A percentile compares a stretch with the other conserved stretches of the same genome.
Evolutionary conservation across 2,888 invertebrate species (phyloP).

Genomic region (Xanthia togata): DNA sequence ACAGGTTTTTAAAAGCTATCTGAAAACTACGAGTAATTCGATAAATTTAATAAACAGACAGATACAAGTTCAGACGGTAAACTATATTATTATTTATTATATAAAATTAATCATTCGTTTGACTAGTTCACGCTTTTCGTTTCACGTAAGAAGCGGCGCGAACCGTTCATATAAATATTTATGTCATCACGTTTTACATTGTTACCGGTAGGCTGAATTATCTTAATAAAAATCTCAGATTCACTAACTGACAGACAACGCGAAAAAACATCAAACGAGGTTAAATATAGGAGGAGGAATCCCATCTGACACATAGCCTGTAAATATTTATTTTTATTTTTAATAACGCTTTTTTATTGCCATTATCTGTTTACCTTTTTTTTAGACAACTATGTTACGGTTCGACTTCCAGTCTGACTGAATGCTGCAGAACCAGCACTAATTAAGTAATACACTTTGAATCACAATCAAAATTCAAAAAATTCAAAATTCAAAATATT

Average conservation of each 20-base stretch:
- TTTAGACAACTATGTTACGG: not conserved
- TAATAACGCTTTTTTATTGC: not conserved
- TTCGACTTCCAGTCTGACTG: not conserved
- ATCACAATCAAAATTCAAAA: too few relatives aligned
- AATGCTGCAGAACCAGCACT: too few relatives aligned
- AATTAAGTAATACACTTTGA: too few relatives aligned
- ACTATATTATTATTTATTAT: conserved; percentile 1
- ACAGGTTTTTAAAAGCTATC: too few relatives aligned
- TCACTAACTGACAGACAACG: too few relatives aligned
- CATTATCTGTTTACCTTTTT: not conserved
- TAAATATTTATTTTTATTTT: not conserved
- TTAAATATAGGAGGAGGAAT: too few relatives aligned
- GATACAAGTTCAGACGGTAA: not conserved
- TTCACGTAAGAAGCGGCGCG: not conserved
- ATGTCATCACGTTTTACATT: not conserved
- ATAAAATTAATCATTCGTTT: conserved; percentile 20
- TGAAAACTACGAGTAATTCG: too few relatives aligned
- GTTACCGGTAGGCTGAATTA: not conserved
- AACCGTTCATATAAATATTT: not conserved
- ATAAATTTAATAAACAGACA: not conserved
- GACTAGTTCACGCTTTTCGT: conserved; percentile 24
- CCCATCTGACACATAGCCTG: too few relatives aligned
- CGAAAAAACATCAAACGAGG: too few relatives aligned
- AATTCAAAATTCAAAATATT: too few relatives aligned
- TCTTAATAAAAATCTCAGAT: not conserved